phyloP scores from a whole-genome alignment of 2,888 invertebrate genomes.

The Agrilus cyanescens region DNA sequence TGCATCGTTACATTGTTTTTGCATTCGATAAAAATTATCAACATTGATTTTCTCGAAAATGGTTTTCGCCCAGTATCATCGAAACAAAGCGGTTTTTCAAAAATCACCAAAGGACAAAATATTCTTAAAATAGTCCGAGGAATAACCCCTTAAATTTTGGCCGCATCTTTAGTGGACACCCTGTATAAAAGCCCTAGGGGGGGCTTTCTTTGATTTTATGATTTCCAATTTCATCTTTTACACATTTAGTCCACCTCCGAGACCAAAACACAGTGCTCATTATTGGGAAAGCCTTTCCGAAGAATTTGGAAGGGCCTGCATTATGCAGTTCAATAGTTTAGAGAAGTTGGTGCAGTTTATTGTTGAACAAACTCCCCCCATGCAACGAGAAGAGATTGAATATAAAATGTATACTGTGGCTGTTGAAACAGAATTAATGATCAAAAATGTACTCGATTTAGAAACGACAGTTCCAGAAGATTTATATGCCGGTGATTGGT shows the following conservation, averaged over 20 bases:
- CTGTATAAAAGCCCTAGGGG: too few relatives aligned
- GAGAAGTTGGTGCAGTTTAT: conserved; percentile 27
- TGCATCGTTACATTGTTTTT: too few relatives aligned
- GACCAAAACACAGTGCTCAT: conserved; percentile 11
- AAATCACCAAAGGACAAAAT: too few relatives aligned
- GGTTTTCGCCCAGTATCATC: too few relatives aligned
- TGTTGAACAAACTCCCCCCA: conserved; percentile 28
- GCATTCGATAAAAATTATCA: too few relatives aligned
- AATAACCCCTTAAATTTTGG: too few relatives aligned
- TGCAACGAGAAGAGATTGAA: conserved; percentile 16
- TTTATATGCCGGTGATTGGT: conserved; percentile 28
- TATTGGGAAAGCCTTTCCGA: conserved; percentile 26
- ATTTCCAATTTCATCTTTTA: too few relatives aligned
- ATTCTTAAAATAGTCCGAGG: too few relatives aligned
- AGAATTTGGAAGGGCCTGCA: conserved; percentile 25
- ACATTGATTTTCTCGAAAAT: too few relatives aligned
- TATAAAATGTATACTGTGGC: conserved; percentile 23
- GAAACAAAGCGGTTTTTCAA: too few relatives aligned
- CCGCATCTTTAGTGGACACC: too few relatives aligned
- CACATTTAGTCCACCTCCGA: not conserved
- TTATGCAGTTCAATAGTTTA: conserved; percentile 26
- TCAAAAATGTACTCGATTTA: conserved; percentile 24
- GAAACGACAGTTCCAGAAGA: conserved; percentile 16
- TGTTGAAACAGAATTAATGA: conserved; percentile 21
- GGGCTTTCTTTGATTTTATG: too few relatives aligned